phyloP scores from a whole-genome alignment of 1,140 invertebrate species.

The Drosophila azteca region DNA sequence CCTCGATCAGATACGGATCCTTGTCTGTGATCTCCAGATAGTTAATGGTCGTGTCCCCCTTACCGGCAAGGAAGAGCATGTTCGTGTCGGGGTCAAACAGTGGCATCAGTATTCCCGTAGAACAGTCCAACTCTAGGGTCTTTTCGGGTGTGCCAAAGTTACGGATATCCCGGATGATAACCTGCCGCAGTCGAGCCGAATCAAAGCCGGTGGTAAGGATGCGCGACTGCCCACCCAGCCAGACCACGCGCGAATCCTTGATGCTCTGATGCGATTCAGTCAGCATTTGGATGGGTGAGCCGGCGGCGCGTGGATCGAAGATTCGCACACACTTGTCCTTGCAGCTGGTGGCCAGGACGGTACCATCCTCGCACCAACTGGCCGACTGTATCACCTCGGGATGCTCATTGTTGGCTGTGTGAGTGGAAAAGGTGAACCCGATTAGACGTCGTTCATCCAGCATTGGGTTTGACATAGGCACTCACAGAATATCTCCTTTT shows the following conservation, averaged over 20 bases:
- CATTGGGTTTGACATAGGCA: slow-evolving; percentile 12
- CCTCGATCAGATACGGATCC: slow-evolving; percentile 93
- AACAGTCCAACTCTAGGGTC: slow-evolving; percentile 92
- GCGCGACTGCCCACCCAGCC: slow-evolving; percentile 92
- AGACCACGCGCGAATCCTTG: slow-evolving; percentile 95
- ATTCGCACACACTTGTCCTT: slow-evolving; percentile 94
- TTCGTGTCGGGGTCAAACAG: slow-evolving; percentile 95
- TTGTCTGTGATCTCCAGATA: slow-evolving; percentile 94
- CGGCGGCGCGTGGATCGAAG: slow-evolving; percentile 89
- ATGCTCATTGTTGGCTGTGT: slow-evolving; percentile 90
- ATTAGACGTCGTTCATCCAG: not conserved
- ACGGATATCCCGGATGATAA: slow-evolving; percentile 93
- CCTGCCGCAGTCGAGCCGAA: slow-evolving; percentile 90
- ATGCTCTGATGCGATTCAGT: slow-evolving; percentile 93
- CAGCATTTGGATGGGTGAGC: slow-evolving; percentile 86
- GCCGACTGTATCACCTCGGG: slow-evolving; percentile 92
- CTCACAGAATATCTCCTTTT: slow-evolving; percentile 92
- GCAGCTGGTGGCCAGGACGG: slow-evolving; percentile 89
- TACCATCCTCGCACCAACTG: slow-evolving; percentile 93
- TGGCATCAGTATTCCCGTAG: slow-evolving; percentile 95
- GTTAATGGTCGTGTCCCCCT: slow-evolving; percentile 94
- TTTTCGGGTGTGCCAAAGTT: slow-evolving; percentile 92
- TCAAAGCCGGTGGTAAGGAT: slow-evolving; percentile 93
- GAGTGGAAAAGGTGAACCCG: slow-evolving; percentile 18
- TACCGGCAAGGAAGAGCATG: slow-evolving; percentile 97